These are phyloP conservation scores for Dermatophagoides farinae DNA, from an alignment of 1,140 invertebrate species.

Conservation along the genomic window DNA sequence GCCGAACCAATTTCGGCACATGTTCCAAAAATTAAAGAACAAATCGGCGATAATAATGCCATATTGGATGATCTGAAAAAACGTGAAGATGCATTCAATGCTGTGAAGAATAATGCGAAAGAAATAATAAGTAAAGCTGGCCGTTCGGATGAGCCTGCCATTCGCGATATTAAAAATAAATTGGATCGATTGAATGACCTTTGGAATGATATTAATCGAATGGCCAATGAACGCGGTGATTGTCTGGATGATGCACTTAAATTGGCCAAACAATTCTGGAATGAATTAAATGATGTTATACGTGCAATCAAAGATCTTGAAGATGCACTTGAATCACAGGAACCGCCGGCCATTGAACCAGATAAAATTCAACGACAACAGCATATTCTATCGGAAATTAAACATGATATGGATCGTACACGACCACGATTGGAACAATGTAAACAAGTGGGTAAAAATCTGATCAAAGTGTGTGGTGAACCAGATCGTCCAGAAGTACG, in stretches of 20 bases:
- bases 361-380: constrained; percentile 77
- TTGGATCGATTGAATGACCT: constrained; percentile 71
- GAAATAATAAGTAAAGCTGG: constrained; percentile 83
- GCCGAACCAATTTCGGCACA: constrained; percentile 82
- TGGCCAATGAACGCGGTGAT: constrained; percentile 52
- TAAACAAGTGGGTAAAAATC: constrained; percentile 61
- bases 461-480: constrained; percentile 78
- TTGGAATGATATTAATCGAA: constrained; percentile 76
- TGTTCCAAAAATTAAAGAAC: constrained; percentile 74
- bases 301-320: constrained; percentile 64
- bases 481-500: constrained; percentile 91
- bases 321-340: constrained; percentile 58
- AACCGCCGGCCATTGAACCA: constrained; percentile 76
- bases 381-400: constrained; percentile 73
- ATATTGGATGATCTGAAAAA: constrained; percentile 77
- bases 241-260: constrained; percentile 67
- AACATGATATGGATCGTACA: constrained; percentile 72
- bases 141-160: constrained; percentile 67
- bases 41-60: constrained; percentile 78
- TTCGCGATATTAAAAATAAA: constrained; percentile 45
- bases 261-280: constrained; percentile 84
- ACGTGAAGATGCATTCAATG: constrained; percentile 66
- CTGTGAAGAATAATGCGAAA: constrained; percentile 70
- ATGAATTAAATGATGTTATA: constrained; percentile 71
- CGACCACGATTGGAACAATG: constrained; percentile 83